Base-by-base conservation (phyloP, 2,797 vertebrate species). In the Sebastes iracundus region DNA sequence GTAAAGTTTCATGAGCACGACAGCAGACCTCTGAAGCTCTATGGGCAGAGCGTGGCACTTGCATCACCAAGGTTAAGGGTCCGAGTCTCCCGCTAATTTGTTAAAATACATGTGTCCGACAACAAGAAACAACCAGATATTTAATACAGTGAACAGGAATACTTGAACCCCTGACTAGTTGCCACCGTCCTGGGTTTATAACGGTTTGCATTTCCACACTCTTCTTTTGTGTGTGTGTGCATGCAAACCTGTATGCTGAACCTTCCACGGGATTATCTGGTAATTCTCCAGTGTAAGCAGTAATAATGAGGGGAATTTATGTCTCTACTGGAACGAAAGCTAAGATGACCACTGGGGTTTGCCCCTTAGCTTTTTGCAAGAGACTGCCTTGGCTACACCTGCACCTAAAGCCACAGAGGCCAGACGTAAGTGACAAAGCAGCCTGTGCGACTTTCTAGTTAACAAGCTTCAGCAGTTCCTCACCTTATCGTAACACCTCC, bases 391-490 rank as follows among this genome's bases (percentile, higher is more conserved):
- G 62, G 68, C 81, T 88, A 68, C 89, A 91, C 87, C 81, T 91
- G 85, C 78, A 77, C 70, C 79, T 27, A 12, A 30, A 85, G 79
- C 63, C 81, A 75, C 79, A 63, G 49, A 70, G 64, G 58, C 35
- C 74, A 64, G 46, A 69, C 25, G 25, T 88, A 88, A 90, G 88
- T 86, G 75, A 83, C 86, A 78, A 33, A 88, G 81, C 89, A 91
- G 90, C 82, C 77, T 32, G 56, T 18, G 79, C 12, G 46, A 87
- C 82, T 83, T 81, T 38, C 60, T 6, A 60, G 55, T 89, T 90
- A 88, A 91, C 85, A 79, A 77, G 83, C 73, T 74, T 86, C 76
- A 65, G 77, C 30, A 9, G 83, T 61, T 83, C 86, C 76, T 87
- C 69, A 32, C 59, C 79, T 88, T 77, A 86, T 85, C 72, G 55